Evolutionary conservation across 2,888 invertebrate genomes (phyloP), one percentile per base, ranked within the genome.

Genomic region (Barypeithes pellucidus): DNA sequence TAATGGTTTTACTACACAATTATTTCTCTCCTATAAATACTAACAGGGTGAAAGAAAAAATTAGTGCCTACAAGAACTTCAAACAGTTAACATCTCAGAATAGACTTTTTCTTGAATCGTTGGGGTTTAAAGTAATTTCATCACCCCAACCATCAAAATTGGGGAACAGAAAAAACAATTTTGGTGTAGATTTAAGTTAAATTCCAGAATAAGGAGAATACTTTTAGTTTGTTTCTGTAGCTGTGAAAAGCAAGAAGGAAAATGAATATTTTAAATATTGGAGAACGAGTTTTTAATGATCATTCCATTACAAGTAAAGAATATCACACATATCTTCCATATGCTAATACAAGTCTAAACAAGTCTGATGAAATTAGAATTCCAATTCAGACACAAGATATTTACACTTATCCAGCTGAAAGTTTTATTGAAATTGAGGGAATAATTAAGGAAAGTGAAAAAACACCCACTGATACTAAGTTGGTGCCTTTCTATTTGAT

Each of bases 301-400:
- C 74, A 79, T 60, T 75, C 73, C 9, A 77, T 81, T 67, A 20
- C 47, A 8, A 47, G 47, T 7, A 74, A 74, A 68, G 78, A 82
- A 67, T 76, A 78, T 72, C 82, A 79, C 63, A 77, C 75, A 16
- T 80, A 82, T 76, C 76, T 77, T 70, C 80, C 81, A 65, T 81
- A 81, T 74, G 72, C 78, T 45, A 68, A 75, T 18, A 67, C 75
- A 24, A 73, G 74, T 60, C 77, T 74, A 24, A 24, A 24, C 24
- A 24, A 24, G 24, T 24, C 24, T 24, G 82, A 82, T 81, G 80
- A 82, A 79, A 81, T 82, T 41, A 70, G 81, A 14, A 82, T 83
- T 57, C 79, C 80, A 14, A 78, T 82, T 50, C 78, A 82, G 76
- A 78, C 81, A 45, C 77, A 78, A 60, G 47, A 47, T 47, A 36